Percentiles rank a stretch among this genome's conserved stretches.
phyloP scores from a whole-genome alignment of 37 sponge, comb jelly and placozoan genomes.

The Chondrilla cf. caribensis region DNA sequence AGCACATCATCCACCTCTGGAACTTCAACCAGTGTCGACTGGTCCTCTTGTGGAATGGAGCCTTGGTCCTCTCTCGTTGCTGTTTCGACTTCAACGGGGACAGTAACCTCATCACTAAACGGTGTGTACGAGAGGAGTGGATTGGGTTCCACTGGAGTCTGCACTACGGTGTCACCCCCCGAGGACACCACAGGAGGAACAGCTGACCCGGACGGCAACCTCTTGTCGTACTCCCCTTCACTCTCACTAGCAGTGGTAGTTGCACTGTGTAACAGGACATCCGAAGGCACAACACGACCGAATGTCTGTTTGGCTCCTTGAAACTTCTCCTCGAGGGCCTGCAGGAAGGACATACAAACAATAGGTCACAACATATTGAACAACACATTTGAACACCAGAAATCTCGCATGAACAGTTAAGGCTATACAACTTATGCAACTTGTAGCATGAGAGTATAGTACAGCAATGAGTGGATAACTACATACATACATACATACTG shows the following conservation, averaged over 20 bases:
- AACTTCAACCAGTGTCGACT: neutral
- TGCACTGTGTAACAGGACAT: neutral
- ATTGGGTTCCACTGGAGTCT: neutral
- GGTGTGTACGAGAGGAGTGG: conserved; percentile 10
- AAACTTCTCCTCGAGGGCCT: conserved; percentile 21
- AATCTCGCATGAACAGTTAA: too few relatives aligned
- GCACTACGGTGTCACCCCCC: neutral
- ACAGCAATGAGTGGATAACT: neutral
- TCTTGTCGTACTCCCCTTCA: neutral
- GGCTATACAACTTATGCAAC: too few relatives aligned
- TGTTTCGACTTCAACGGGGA: neutral
- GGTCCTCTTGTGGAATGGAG: neutral
- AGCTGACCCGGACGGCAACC: neutral
- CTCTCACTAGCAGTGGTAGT: conserved; percentile 12
- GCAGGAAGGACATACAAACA: neutral
- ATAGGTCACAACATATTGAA: neutral
- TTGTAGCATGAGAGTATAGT: too few relatives aligned
- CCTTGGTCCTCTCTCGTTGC: neutral
- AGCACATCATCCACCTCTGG: neutral
- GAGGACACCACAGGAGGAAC: neutral
- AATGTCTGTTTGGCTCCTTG: conserved; percentile 16
- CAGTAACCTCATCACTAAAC: neutral
- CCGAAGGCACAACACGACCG: neutral
- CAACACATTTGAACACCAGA: neutral
- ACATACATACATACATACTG: neutral